Evolutionary conservation across 1,140 invertebrate species (phyloP).

Genomic region (Drosophila varians): DNA sequence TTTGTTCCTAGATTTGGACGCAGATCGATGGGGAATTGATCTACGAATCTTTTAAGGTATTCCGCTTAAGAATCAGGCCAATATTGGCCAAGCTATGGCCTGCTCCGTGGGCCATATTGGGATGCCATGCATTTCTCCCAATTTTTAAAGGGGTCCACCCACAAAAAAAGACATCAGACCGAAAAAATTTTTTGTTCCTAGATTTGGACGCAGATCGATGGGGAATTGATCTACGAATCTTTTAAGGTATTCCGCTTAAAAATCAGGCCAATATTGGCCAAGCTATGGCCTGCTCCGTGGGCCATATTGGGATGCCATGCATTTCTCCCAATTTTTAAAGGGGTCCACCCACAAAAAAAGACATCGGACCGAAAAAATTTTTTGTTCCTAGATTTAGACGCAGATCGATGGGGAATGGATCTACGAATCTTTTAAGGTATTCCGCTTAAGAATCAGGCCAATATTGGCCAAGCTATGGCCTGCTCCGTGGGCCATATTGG

Average conservation of each 20-base stretch:
- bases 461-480: not conserved
- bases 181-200: too few relatives aligned
- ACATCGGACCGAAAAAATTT: too few relatives aligned
- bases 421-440: not conserved
- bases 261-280: not conserved
- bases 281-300: not conserved
- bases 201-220: not conserved
- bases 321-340: too few relatives aligned
- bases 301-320: not conserved
- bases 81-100: too few relatives aligned
- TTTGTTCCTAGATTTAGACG: not conserved
- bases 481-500: not conserved
- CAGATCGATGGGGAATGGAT: not conserved
- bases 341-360: too few relatives aligned
- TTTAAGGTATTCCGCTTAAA: not conserved
- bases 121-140: too few relatives aligned
- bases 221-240: not conserved
- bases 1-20: too few relatives aligned
- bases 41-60: too few relatives aligned
- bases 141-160: too few relatives aligned
- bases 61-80: not conserved
- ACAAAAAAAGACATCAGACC: too few relatives aligned
- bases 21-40: too few relatives aligned
- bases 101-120: too few relatives aligned
- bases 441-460: not conserved